Percentiles rank a stretch among this genome's conserved stretches.
phyloP scores from a whole-genome alignment of 1,140 invertebrate species.

The Belonocnema kinseyi region DNA sequence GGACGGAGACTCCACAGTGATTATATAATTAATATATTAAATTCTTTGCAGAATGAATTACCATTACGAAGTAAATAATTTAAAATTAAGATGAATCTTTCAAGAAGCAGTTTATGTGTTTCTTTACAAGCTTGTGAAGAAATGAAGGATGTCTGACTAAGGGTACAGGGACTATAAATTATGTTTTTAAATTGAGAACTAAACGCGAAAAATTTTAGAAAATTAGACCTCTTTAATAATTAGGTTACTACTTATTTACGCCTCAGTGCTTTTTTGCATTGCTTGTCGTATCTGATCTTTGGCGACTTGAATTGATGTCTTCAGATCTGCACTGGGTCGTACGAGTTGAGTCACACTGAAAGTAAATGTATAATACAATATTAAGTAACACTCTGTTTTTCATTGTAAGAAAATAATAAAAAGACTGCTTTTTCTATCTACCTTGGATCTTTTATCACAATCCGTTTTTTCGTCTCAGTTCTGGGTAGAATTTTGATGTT shows the following conservation, averaged over 20 bases:
- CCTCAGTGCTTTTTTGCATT: constrained; percentile 53
- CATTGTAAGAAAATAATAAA: constrained; percentile 29
- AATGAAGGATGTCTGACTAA: constrained; percentile 9
- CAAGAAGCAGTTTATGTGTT: constrained; percentile 3
- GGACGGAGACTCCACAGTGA: constrained; percentile 65
- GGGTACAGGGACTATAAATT: constrained; percentile 1
- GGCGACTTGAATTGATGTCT: constrained; percentile 57
- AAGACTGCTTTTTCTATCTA: constrained; percentile 42
- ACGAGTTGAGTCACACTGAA: constrained; percentile 62
- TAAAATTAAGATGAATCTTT: constrained; percentile 14
- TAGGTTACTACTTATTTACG: constrained; percentile 1
- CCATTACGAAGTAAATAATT: constrained; percentile 22
- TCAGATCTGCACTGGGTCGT: constrained; percentile 61
- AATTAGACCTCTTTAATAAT: constrained; percentile 33
- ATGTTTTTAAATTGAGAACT: constrained; percentile 44
- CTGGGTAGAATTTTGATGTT: constrained; percentile 61
- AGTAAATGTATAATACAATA: constrained; percentile 37
- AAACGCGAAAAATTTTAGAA: constrained; percentile 36
- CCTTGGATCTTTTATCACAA: constrained; percentile 64
- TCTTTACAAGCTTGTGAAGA: constrained; percentile 4
- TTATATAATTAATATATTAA: constrained; percentile 55
- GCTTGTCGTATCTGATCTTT: constrained; percentile 63
- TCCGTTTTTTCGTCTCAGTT: constrained; percentile 49
- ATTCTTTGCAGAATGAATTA: neutral
- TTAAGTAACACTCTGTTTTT: constrained; percentile 34